A percentile compares a stretch with the other conserved stretches of the same genome.
These are phyloP conservation scores for Epinotia ramella DNA, from an alignment of 2,888 invertebrate species.

Conservation along the genomic window DNA sequence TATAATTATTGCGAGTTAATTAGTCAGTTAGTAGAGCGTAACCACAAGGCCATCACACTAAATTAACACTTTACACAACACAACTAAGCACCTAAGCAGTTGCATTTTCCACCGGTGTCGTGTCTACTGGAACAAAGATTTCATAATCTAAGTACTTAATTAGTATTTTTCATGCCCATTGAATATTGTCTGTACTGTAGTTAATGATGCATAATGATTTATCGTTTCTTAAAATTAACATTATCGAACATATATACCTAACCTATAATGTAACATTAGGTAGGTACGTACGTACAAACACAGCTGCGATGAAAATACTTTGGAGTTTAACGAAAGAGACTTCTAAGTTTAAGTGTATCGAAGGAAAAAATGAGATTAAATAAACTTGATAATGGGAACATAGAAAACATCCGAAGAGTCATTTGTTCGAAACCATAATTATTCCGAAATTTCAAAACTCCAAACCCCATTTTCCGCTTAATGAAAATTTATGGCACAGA, in stretches of 20 bases:
- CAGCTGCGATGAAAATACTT: too few relatives aligned
- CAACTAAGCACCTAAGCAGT: slow-evolving; percentile 13
- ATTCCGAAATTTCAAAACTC: too few relatives aligned
- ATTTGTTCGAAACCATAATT: too few relatives aligned
- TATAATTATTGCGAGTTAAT: slow-evolving; percentile 35
- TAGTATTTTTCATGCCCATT: slow-evolving; percentile 10
- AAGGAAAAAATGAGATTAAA: too few relatives aligned
- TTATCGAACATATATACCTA: neutral
- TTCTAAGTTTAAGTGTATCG: too few relatives aligned
- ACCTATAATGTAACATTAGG: too few relatives aligned
- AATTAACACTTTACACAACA: slow-evolving; percentile 36
- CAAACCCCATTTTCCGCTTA: too few relatives aligned
- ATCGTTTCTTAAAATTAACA: slow-evolving; percentile 5
- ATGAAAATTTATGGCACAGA: too few relatives aligned
- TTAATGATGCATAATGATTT: slow-evolving; percentile 5
- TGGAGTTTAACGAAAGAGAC: too few relatives aligned
- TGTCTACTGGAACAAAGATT: slow-evolving; percentile 22
- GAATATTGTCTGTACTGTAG: neutral
- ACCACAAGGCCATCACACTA: slow-evolving; percentile 56
- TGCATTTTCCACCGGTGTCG: slow-evolving; percentile 25
- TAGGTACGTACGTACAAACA: too few relatives aligned
- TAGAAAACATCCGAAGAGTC: too few relatives aligned
- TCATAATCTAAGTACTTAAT: slow-evolving; percentile 25
- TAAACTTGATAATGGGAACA: too few relatives aligned
- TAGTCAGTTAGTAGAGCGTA: slow-evolving; percentile 61